Evolutionary conservation across 1,140 invertebrate species (phyloP).

Genomic region (Listronotus bonariensis): DNA sequence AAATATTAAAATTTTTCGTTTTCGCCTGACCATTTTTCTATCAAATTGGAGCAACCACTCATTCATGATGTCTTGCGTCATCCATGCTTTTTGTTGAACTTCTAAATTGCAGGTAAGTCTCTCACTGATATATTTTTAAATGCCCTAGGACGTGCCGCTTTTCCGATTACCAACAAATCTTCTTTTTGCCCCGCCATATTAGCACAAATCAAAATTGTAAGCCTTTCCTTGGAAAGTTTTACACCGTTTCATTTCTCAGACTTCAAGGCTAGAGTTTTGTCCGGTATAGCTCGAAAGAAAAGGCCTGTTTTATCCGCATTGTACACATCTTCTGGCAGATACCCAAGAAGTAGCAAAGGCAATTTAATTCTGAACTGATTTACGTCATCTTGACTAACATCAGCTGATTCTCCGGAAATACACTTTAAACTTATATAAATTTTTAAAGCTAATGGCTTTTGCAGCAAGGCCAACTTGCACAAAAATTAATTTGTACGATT

Average conservation of each 20-base stretch:
- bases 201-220: constrained; percentile 55
- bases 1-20: constrained; percentile 52
- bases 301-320: constrained; percentile 40
- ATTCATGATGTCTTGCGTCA: constrained; percentile 37
- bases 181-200: constrained; percentile 53
- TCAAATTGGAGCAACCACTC: constrained; percentile 48
- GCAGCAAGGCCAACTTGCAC: too few relatives aligned
- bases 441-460: too few relatives aligned
- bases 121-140: constrained; percentile 33
- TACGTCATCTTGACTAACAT: constrained; percentile 38
- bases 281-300: constrained; percentile 33
- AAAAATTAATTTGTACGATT: too few relatives aligned
- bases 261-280: constrained; percentile 38
- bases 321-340: constrained; percentile 48
- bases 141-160: constrained; percentile 20
- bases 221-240: constrained; percentile 56
- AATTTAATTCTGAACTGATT: constrained; percentile 27
- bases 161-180: constrained; percentile 30
- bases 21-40: constrained; percentile 39
- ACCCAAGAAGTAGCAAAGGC: constrained; percentile 4
- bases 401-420: constrained; percentile 51
- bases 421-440: constrained; percentile 17
- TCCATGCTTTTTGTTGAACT: constrained; percentile 41
- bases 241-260: constrained; percentile 48
- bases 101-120: constrained; percentile 34